These are phyloP conservation scores for Harpagoxenus sublaevis DNA, from an alignment of 2,888 invertebrate genomes.

Conservation along the genomic window DNA sequence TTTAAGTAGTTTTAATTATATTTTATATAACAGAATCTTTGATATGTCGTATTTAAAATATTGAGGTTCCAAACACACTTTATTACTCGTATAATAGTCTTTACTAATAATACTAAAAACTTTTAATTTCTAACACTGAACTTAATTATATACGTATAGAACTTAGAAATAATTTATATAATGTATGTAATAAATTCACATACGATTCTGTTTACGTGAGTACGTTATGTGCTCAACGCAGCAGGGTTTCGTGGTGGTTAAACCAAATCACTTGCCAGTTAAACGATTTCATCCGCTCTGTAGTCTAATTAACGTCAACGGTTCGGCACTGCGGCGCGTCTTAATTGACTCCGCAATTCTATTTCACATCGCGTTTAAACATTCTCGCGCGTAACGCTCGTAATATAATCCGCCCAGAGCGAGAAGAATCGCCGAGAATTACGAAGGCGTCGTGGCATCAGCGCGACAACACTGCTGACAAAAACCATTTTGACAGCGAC, in stretches of 20 bases:
- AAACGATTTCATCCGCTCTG: neutral
- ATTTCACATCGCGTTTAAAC: conserved; percentile 5
- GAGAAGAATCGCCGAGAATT: conserved; percentile 44
- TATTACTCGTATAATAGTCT: neutral
- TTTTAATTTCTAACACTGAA: neutral
- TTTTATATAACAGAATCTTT: neutral
- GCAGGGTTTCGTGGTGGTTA: neutral
- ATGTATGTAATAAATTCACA: neutral
- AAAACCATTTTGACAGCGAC: neutral
- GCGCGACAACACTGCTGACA: no score
- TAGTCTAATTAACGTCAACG: conserved; percentile 12
- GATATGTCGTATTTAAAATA: neutral
- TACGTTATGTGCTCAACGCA: neutral
- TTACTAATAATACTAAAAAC: neutral
- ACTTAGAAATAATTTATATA: neutral
- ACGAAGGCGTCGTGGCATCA: neutral
- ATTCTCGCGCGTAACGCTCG: neutral
- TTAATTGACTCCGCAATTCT: conserved; percentile 24
- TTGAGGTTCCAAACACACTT: neutral
- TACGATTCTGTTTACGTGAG: neutral
- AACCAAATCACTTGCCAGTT: conserved; percentile 4
- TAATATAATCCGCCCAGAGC: neutral
- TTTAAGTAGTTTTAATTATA: neutral
- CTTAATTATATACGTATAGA: neutral
- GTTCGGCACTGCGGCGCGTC: neutral